phyloP scores from a whole-genome alignment of 2,113 vertebrate genomes.

The Mixornis gularis region DNA sequence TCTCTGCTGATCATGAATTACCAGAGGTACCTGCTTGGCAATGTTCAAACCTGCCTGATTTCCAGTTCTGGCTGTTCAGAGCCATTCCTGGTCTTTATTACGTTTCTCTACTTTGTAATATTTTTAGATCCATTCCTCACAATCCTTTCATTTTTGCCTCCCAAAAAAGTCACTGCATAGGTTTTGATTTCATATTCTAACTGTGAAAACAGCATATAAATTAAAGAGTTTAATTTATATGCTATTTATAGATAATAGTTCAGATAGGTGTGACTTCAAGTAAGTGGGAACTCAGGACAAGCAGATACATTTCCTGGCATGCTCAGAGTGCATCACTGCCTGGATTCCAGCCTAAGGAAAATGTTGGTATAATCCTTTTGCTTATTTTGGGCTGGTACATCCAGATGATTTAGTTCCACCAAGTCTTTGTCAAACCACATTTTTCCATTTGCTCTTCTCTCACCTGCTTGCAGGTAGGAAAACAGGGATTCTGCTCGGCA shows the following conservation, averaged over 20 bases:
- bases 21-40: background rate
- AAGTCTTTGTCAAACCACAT: background rate
- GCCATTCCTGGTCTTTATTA: background rate
- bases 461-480: conserved; percentile 59
- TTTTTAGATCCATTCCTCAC: background rate
- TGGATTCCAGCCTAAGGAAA: background rate
- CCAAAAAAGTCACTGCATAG: background rate
- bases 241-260: background rate
- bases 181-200: background rate
- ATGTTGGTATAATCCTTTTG: background rate
- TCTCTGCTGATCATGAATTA: background rate
- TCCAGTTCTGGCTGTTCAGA: background rate
- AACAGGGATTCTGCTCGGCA: conserved; percentile 48
- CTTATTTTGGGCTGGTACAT: background rate
- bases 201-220: background rate
- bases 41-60: background rate
- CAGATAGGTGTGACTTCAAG: background rate
- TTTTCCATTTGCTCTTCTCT: background rate
- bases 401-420: background rate
- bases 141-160: background rate
- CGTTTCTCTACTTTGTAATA: background rate
- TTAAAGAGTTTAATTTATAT: background rate
- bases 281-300: background rate
- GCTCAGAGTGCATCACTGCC: background rate
- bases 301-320: background rate